Percentiles rank a stretch among this genome's conserved stretches.
Evolutionary conservation across 2,113 vertebrate genomes (phyloP).

Genomic region (Sinocyclocheilus maitianheensis): DNA sequence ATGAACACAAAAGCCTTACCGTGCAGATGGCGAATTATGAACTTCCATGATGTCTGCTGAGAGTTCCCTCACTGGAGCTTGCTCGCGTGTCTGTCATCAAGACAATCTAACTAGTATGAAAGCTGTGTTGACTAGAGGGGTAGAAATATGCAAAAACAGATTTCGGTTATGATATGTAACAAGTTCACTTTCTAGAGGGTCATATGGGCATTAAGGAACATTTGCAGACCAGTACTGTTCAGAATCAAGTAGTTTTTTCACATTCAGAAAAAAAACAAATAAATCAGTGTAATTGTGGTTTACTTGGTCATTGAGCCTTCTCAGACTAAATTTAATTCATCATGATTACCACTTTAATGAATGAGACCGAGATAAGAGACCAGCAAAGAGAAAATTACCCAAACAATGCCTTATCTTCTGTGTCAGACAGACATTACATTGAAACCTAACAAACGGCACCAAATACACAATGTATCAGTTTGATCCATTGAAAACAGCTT

Average conservation of each 20-base stretch:
- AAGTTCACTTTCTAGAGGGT: slow-evolving; percentile 27
- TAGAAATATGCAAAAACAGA: slow-evolving; percentile 30
- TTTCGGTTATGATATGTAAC: slow-evolving; percentile 18
- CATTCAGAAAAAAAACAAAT: no score
- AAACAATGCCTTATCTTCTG: slow-evolving; percentile 55
- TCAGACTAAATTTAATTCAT: slow-evolving; percentile 44
- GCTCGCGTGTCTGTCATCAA: slow-evolving; percentile 25
- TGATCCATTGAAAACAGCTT: slow-evolving; percentile 37
- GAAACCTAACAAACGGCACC: slow-evolving; percentile 40
- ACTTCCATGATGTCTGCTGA: slow-evolving; percentile 6
- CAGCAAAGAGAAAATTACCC: slow-evolving; percentile 26
- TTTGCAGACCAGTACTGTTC: background rate
- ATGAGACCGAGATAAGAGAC: slow-evolving; percentile 26
- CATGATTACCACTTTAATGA: slow-evolving; percentile 35
- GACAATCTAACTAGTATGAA: slow-evolving; percentile 30
- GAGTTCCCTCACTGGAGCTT: slow-evolving; percentile 29
- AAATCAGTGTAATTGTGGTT: background rate
- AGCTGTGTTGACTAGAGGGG: slow-evolving; percentile 15
- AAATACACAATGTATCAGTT: slow-evolving; percentile 38
- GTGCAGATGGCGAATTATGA: slow-evolving; percentile 10
- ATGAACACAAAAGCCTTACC: slow-evolving; percentile 28
- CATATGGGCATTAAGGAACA: slow-evolving; percentile 3
- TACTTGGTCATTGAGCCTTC: background rate
- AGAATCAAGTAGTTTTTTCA: background rate
- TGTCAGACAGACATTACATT: slow-evolving; percentile 45